phyloP scores from a whole-genome alignment of 2,797 vertebrate species.

The Carduelis carduelis region DNA sequence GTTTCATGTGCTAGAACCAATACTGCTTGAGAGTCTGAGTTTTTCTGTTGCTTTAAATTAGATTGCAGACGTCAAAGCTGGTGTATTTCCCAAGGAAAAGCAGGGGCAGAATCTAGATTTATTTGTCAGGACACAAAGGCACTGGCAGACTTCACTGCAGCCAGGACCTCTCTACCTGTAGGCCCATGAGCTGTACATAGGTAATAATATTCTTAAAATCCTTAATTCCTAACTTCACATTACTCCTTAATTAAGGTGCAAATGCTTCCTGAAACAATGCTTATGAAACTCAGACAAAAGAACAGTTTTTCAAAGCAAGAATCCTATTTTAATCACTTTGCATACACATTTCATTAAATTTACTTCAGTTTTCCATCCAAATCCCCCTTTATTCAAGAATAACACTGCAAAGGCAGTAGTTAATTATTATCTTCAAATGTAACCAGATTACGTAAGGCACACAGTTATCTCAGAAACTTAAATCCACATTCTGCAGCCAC shows the following conservation, averaged over 20 bases:
- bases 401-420: neutral
- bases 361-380: neutral
- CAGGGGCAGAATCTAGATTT: neutral
- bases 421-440: constrained; percentile 26
- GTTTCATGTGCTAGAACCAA: neutral
- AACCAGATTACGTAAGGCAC: neutral
- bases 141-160: neutral
- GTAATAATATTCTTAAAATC: neutral
- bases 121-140: neutral
- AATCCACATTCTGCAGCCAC: neutral
- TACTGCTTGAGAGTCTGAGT: neutral
- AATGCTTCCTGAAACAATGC: neutral
- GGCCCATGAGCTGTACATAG: neutral
- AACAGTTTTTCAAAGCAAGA: neutral
- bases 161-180: neutral
- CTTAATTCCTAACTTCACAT: neutral
- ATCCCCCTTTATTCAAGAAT: neutral
- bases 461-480: neutral
- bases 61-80: neutral
- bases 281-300: neutral
- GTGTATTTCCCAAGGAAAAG: neutral
- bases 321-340: neutral
- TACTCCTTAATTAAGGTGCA: neutral
- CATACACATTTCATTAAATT: neutral
- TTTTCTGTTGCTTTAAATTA: neutral